A percentile compares a stretch with the other conserved stretches of the same genome.
phyloP scores from a whole-genome alignment of 2,113 vertebrate species.

The Triplophysa siluroides region DNA sequence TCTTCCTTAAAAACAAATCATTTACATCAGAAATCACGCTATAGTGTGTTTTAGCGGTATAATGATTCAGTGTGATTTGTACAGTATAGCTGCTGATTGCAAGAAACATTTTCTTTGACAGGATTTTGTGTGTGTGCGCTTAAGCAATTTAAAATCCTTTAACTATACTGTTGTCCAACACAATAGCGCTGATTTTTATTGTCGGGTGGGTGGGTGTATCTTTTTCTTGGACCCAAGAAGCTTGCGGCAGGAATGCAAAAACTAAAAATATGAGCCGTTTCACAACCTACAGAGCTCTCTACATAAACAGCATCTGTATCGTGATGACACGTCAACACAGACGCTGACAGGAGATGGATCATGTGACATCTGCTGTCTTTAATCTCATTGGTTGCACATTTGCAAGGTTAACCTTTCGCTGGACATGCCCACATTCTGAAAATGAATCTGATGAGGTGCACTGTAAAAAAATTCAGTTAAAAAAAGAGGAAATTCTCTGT shows the following conservation, averaged over 20 bases:
- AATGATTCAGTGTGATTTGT: constrained; percentile 5
- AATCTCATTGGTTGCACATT: too few relatives aligned
- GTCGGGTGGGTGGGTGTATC: not conserved
- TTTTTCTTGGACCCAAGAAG: not conserved
- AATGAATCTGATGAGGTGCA: too few relatives aligned
- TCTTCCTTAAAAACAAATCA: constrained; percentile 9
- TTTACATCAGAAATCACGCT: constrained; percentile 20
- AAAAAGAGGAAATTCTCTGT: too few relatives aligned
- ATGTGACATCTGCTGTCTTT: too few relatives aligned
- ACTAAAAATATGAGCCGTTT: not conserved
- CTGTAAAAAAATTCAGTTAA: too few relatives aligned
- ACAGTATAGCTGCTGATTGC: constrained; percentile 31
- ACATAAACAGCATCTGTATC: too few relatives aligned
- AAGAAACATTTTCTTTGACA: constrained; percentile 1
- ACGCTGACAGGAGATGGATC: too few relatives aligned
- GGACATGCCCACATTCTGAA: too few relatives aligned
- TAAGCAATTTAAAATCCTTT: not conserved
- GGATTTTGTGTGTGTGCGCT: not conserved
- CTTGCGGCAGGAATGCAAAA: not conserved
- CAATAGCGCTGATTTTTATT: constrained; percentile 30
- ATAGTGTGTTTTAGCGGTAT: constrained; percentile 23
- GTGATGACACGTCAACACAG: too few relatives aligned
- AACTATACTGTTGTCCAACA: not conserved
- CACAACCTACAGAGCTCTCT: not conserved
- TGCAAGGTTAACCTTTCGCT: too few relatives aligned